Evolutionary conservation across 2,888 invertebrate species (phyloP), one percentile per base, ranked within the genome.

Genomic region (Mesorhabditis spiculigera): DNA sequence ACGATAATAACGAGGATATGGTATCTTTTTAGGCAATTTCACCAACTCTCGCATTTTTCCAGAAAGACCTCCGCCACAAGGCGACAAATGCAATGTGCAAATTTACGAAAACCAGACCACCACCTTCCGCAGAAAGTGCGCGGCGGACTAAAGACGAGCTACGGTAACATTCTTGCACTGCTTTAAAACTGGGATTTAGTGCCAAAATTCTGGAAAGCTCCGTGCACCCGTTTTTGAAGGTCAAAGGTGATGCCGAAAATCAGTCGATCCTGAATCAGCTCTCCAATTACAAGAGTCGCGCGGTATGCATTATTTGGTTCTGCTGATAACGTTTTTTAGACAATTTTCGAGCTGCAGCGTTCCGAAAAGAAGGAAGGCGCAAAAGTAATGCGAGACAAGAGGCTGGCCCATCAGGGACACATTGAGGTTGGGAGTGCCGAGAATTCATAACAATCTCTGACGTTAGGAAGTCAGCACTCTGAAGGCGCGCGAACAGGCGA

Each of bases 81-180:
- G 91, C 93, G 74, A 90, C 90, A 61, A 96, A 96, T 86, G 96
- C 93, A 0, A 94, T 94, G 89, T 91, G 92, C 85, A 93, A 95
- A 79, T 98, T 97, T 87, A 85, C 93, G 1, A 90, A 91, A 76
- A 93, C 95, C 75, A 89, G 97, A 73, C 94, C 94, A 64, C 90
- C 91, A 0, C 93, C 98, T 0, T 94, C 95, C 0, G 89, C 90
- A 0, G 96, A 95, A 85, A 94, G 93, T 74, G 92, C 95, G 81
- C 91, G 91, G 77, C 90, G 95, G 74, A 91, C 92, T 10, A 97
- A 97, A 87, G 73, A 78, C 43, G 78, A 78, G 64, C 68, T 78
- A 43, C 65, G 77, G 75, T 73, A 4, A 45, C 43, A 45, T n/a
- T 3, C 13, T 43, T 45, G 43, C 65, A 28, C 41, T 43, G 45